phyloP scores from a whole-genome alignment of 2,797 vertebrate genomes.

The Propithecus deckenii region DNA sequence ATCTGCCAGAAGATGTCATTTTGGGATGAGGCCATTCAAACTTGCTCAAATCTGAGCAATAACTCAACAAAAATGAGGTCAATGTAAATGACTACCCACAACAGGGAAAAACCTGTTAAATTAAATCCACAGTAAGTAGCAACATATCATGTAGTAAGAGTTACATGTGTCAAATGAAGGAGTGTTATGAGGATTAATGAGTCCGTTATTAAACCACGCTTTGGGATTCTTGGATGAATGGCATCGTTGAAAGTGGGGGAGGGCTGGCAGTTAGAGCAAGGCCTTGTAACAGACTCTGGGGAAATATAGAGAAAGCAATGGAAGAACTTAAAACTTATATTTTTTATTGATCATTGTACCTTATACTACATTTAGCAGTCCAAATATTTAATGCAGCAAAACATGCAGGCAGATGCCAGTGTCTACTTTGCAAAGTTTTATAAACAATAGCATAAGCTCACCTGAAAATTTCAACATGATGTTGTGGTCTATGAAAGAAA shows the following conservation, averaged over 20 bases:
- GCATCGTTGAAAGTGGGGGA: conserved; percentile 58
- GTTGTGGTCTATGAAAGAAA: not conserved
- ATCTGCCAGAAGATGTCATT: conserved; percentile 82
- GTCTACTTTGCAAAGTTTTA: conserved; percentile 25
- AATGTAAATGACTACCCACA: conserved; percentile 83
- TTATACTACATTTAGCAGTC: conserved; percentile 33
- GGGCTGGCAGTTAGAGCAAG: conserved; percentile 59
- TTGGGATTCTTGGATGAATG: conserved; percentile 75
- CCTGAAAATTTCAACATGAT: not conserved
- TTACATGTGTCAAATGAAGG: conserved; percentile 81
- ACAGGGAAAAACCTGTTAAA: conserved; percentile 78
- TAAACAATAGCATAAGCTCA: not conserved
- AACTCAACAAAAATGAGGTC: conserved; percentile 85
- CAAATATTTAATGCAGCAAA: conserved; percentile 47
- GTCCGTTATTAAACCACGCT: conserved; percentile 74
- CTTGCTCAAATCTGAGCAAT: conserved; percentile 82
- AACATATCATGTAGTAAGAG: conserved; percentile 75
- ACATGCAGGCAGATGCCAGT: not conserved
- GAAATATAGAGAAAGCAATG: conserved; percentile 58
- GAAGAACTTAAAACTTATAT: conserved; percentile 45
- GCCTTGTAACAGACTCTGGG: conserved; percentile 64
- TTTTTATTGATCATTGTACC: conserved; percentile 48
- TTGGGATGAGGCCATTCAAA: conserved; percentile 84
- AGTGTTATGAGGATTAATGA: conserved; percentile 79
- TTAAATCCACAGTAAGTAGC: conserved; percentile 81